These are phyloP conservation scores for Erpornis zantholeuca DNA, from an alignment of 2,113 vertebrate genomes.

Conservation along the genomic window DNA sequence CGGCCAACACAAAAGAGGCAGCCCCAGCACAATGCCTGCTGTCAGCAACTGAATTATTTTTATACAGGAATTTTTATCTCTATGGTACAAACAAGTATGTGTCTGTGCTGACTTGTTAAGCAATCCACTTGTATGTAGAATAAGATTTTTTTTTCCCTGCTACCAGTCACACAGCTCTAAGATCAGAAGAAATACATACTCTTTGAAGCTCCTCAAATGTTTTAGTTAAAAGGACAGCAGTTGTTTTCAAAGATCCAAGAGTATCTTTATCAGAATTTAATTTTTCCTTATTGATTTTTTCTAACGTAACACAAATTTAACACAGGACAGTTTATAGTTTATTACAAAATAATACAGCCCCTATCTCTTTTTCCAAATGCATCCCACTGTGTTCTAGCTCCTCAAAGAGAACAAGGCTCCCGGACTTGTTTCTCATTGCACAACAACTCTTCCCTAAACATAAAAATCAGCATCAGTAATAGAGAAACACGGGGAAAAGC, in stretches of 20 bases:
- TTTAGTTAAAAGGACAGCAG: constrained; percentile 84
- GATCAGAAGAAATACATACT: constrained; percentile 82
- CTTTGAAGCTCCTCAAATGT: constrained; percentile 86
- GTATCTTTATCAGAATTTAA: constrained; percentile 82
- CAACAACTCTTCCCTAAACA: background rate
- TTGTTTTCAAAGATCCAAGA: constrained; percentile 82
- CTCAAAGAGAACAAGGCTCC: background rate
- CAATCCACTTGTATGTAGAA: constrained; percentile 84
- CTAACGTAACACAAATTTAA: constrained; percentile 73
- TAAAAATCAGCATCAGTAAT: background rate
- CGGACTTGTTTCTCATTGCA: background rate
- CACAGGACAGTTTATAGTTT: constrained; percentile 75
- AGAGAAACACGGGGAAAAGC: background rate
- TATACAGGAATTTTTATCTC: constrained; percentile 85
- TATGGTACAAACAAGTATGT: constrained; percentile 88
- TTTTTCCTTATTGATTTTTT: constrained; percentile 80
- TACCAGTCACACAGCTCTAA: constrained; percentile 80
- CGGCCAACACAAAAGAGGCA: constrained; percentile 74
- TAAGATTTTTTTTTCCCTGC: constrained; percentile 75
- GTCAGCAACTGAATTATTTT: constrained; percentile 87
- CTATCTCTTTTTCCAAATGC: constrained; percentile 61
- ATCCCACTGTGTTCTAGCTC: constrained; percentile 36
- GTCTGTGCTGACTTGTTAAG: constrained; percentile 86
- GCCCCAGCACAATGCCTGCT: constrained; percentile 77
- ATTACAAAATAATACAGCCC: constrained; percentile 70